phyloP scores from a whole-genome alignment of 2,888 invertebrate species.

The Xestobium rufovillosum region DNA sequence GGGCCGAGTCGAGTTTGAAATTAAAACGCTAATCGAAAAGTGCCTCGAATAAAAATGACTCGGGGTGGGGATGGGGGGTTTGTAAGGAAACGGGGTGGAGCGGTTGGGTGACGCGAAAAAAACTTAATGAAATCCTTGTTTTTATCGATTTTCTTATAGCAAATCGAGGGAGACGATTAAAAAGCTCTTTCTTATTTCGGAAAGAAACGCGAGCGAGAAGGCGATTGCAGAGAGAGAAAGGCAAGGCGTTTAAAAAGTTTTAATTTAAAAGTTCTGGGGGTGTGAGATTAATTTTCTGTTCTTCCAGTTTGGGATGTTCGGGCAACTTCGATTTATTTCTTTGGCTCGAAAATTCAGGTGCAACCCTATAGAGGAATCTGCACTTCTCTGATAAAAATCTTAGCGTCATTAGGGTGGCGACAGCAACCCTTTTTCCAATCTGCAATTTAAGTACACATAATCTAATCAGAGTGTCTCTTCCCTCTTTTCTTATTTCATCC shows the following conservation, averaged over 20 bases:
- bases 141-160: constrained; percentile 36
- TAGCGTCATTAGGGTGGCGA: too few relatives aligned
- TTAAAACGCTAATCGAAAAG: constrained; percentile 37
- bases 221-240: too few relatives aligned
- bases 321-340: too few relatives aligned
- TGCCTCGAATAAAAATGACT: constrained; percentile 26
- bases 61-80: too few relatives aligned
- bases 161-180: constrained; percentile 38
- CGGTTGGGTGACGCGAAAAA: too few relatives aligned
- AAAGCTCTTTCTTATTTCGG: constrained; percentile 37
- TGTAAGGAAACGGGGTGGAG: too few relatives aligned
- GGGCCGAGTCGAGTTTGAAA: constrained; percentile 29
- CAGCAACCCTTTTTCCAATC: constrained; percentile 30
- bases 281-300: constrained; percentile 22
- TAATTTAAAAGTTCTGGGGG: constrained; percentile 20
- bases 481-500: constrained; percentile 21
- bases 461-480: constrained; percentile 32
- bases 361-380: too few relatives aligned
- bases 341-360: too few relatives aligned
- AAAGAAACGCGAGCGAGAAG: too few relatives aligned
- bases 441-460: constrained; percentile 36
- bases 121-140: constrained; percentile 39
- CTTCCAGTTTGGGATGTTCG: too few relatives aligned
- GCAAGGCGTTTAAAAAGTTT: constrained; percentile 28
- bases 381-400: too few relatives aligned